These are phyloP conservation scores for Hemistola chrysoprasaria DNA, from an alignment of 2,888 invertebrate genomes.

Conservation along the genomic window DNA sequence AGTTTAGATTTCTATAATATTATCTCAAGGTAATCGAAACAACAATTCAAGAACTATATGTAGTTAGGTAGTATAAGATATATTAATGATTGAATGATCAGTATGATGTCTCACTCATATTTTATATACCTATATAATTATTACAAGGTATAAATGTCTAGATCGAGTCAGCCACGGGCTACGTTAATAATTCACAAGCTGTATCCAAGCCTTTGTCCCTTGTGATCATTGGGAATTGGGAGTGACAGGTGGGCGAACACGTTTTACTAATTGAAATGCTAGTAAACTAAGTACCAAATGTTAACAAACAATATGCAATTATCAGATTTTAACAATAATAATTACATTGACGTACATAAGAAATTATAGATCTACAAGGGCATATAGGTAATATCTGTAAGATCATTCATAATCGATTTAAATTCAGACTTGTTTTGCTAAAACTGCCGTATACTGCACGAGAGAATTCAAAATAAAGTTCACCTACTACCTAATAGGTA, in stretches of 20 bases:
- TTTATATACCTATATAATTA: neutral
- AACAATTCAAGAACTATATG: too few species aligned
- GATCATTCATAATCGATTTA: too few species aligned
- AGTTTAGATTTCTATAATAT: too few species aligned
- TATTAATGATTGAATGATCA: neutral
- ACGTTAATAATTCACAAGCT: conserved; percentile 12
- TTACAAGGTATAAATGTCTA: conserved; percentile 6
- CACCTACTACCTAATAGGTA: conserved; percentile 34
- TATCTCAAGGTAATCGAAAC: too few species aligned
- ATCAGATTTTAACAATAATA: too few species aligned
- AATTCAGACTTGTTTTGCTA: neutral
- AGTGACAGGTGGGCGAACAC: conserved; percentile 14
- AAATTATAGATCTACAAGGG: too few species aligned
- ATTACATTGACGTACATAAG: too few species aligned
- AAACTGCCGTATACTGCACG: conserved; percentile 21
- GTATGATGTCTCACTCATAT: too few species aligned
- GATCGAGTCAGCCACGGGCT: neutral
- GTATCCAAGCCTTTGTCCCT: conserved; percentile 12
- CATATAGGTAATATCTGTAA: too few species aligned
- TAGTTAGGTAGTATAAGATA: too few species aligned
- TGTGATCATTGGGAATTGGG: conserved; percentile 14
- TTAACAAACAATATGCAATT: too few species aligned
- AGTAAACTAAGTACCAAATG: too few species aligned
- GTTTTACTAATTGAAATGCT: conserved; percentile 13
- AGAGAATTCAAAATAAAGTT: conserved; percentile 37